Evolutionary conservation across 2,888 invertebrate genomes (phyloP), one percentile per base, ranked within the genome.

Genomic region (Adelphocoris suturalis): DNA sequence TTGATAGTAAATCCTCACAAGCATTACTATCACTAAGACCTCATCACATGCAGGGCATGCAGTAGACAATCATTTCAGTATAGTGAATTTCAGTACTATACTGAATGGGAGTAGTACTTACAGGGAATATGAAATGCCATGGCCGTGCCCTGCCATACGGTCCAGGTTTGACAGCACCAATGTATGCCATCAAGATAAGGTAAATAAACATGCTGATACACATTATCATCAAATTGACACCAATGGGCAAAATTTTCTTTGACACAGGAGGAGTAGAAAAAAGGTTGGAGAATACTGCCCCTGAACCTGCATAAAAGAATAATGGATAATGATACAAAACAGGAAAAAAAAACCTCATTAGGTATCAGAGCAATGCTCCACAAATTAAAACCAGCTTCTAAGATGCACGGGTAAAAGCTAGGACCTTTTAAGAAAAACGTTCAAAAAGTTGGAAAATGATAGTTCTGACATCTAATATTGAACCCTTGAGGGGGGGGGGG

Each of bases 81-180:
- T 52, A 7, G 16, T 52, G 52, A 7, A 52, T 52, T 52, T 37
- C 28, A 78, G 28, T 76, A 76, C 2, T 76, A 37, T 76, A 2
- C 52, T 12, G n/a, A n/a, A n/a, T n/a, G n/a, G n/a, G n/a, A n/a
- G n/a, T n/a, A 7, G 75, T 84, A 89, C 91, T 89, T 90, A 91
- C 92, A 86, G 89, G 80, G 27, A 91, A 90, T 28, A 91, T 89
- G 48, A 92, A 92, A 87, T 91, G 84, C 91, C 95, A 95, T 0
- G 95, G 95, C 91, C 95, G 94, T 3, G 96, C 95, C 2, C 96
- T 94, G 0, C 97, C 97, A 92, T 95, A 96, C 37, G 95, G 94
- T 3, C 96, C 96, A 0, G 97, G 97, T 91, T 93, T 94, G 55
- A 95, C 94, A 19, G 94, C 94, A 92, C 96, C 96, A 68, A 96